These are phyloP conservation scores for Empidonax alnorum DNA, from an alignment of 2,113 vertebrate genomes.

Conservation along the genomic window DNA sequence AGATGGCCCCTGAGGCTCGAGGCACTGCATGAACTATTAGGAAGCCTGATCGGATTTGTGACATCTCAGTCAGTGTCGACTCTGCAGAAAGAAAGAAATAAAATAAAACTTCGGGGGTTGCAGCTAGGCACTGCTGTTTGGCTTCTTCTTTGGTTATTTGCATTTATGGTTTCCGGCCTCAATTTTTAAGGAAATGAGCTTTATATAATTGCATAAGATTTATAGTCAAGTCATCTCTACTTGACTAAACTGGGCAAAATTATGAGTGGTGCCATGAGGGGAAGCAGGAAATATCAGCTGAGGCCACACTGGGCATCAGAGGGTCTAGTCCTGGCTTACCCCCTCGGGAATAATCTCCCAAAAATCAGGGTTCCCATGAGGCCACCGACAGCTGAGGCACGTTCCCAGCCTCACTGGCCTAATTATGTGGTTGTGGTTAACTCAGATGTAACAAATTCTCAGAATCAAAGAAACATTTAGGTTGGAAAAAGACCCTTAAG, in stretches of 20 bases:
- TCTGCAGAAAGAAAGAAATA: background rate
- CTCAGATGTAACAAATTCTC: background rate
- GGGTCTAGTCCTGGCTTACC: background rate
- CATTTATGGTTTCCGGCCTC: background rate
- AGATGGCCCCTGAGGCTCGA: background rate
- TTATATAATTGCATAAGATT: background rate
- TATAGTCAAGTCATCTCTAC: background rate
- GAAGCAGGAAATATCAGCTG: background rate
- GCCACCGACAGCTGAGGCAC: fast-evolving
- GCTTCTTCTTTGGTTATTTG: background rate
- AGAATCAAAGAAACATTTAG: background rate
- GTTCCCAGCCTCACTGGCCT: background rate
- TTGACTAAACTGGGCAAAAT: background rate
- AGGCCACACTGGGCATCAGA: fast-evolving
- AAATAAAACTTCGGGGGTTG: background rate
- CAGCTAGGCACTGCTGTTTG: background rate
- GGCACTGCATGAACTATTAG: background rate
- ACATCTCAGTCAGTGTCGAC: background rate
- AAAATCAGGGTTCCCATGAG: background rate
- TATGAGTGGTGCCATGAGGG: background rate
- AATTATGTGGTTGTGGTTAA: background rate
- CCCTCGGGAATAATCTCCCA: background rate
- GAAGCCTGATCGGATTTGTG: background rate
- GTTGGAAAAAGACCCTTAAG: background rate
- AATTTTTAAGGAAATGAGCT: background rate